Base-by-base conservation (phyloP, 2,113 vertebrate genomes). In the Zingel zingel region DNA sequence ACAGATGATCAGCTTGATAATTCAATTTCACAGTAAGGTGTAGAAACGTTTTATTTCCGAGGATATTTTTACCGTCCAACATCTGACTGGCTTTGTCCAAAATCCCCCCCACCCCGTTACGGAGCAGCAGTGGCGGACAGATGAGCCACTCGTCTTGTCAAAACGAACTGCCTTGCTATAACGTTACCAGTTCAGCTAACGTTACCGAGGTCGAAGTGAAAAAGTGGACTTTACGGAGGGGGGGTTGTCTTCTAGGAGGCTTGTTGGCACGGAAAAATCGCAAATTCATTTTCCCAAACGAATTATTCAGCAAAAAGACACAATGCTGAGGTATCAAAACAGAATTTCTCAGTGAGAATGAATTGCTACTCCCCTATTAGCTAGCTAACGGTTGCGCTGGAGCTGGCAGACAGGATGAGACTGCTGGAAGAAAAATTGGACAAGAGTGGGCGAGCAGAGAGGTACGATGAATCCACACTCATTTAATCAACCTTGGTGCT, bases 71-170 rank as follows among this genome's bases (percentile, higher is more conserved):
- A 78, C 54, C 65, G 72, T 77, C 78, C 86, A 85, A 78, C 93
- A 94, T 93, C 84, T 77, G 89, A 81, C 53, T 71, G 70, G 81
- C 89, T 92, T 93, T 92, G 84, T 92, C 87, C 82, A 56, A 51
- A 75, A 4, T 4, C 33, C 33, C 33, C 15, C 69, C 13, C n/a
- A n/a, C 13, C 59, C 47, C 23, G 69, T 9, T 15, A 9, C 21
- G 5, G 59, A 70, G 70, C 57, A 30, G 74, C 74, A 36, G 74
- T 67, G 27, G 75, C 73, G 78, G 72, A 71, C 83, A 74, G 83
- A 84, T 50, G 87, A 87, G 78, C 54, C 73, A 18, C 73, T 62
- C 69, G 65, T 27, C 25, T 85, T 47, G 81, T 82, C 73, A 65
- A 87, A 81, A 83, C 47, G 39, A 33, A 57, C 63, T 0, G 74